phyloP scores from a whole-genome alignment of 2,888 invertebrate genomes.

The Leucoma salicis region DNA sequence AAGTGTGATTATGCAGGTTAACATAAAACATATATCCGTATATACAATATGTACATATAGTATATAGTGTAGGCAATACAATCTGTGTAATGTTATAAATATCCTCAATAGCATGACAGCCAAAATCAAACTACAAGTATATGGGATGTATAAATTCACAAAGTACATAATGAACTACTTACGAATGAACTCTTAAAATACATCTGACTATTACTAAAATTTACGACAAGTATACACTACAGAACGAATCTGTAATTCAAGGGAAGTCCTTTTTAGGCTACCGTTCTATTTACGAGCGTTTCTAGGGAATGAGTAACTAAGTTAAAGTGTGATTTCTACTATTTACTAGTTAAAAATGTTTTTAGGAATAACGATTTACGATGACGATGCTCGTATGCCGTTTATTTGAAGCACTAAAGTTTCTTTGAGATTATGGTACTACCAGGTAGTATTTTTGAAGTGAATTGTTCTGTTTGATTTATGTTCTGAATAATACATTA shows the following conservation, averaged over 20 bases:
- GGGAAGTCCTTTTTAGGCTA: conserved; percentile 49
- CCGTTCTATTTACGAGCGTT: conserved; percentile 36
- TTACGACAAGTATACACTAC: conserved; percentile 47
- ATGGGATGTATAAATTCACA: background rate
- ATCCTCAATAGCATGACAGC: no score
- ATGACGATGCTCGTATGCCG: background rate
- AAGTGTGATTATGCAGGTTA: no score
- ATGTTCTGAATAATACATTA: no score
- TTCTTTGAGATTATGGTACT: no score
- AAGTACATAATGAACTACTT: background rate
- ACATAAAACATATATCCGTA: no score
- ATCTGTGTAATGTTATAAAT: no score
- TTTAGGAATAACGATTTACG: conserved; percentile 1
- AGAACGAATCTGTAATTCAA: conserved; percentile 46
- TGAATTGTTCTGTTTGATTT: no score
- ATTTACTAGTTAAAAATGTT: conserved; percentile 27
- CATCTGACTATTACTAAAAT: conserved; percentile 43
- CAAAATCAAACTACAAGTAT: no score
- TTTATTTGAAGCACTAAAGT: background rate
- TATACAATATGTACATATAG: no score
- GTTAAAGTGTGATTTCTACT: conserved; percentile 47
- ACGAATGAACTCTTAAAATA: conserved; percentile 31
- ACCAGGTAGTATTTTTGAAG: no score
- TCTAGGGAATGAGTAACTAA: conserved; percentile 43
- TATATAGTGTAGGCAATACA: no score